Evolutionary conservation across 1,140 invertebrate species (phyloP).

Genomic region (Apis florea): DNA sequence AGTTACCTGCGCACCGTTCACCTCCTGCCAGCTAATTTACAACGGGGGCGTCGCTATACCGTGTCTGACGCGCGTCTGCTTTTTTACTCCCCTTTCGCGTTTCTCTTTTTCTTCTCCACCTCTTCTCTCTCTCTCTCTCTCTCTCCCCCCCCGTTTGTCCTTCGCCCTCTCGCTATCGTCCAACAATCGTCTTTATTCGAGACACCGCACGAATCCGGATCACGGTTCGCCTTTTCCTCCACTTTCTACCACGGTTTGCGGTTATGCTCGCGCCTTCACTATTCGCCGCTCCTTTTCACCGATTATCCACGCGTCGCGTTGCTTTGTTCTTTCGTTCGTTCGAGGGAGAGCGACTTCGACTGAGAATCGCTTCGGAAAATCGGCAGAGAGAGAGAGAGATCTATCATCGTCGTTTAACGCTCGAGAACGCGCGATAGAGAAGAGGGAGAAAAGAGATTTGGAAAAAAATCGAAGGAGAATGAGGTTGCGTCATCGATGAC

Average conservation of each 20-base stretch:
- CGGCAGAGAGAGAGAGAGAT: neutral
- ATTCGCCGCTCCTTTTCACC: neutral
- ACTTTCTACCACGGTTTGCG: neutral
- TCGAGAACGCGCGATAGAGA: neutral
- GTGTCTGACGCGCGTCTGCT: slow-evolving; percentile 57
- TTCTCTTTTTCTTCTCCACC: slow-evolving; percentile 2
- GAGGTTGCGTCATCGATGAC: slow-evolving; percentile 22
- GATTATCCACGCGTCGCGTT: neutral
- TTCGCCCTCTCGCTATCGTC: slow-evolving; percentile 1
- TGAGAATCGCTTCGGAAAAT: too few relatives aligned
- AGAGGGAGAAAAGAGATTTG: neutral
- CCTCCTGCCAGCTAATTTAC: slow-evolving; percentile 66
- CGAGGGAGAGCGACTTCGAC: too few relatives aligned
- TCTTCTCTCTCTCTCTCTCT: neutral
- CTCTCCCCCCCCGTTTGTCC: slow-evolving; percentile 16
- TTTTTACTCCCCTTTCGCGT: slow-evolving; percentile 15
- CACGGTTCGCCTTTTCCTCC: too few relatives aligned
- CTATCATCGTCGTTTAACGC: neutral
- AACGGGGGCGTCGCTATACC: slow-evolving; percentile 69
- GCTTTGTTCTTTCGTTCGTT: neutral
- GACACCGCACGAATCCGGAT: too few relatives aligned
- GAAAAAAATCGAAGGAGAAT: neutral
- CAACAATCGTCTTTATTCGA: neutral
- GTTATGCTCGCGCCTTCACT: neutral
- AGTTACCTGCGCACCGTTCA: slow-evolving; percentile 53